Base-by-base conservation (phyloP, 2,797 vertebrate genomes). In the Sebastiscus albofasciatus region DNA sequence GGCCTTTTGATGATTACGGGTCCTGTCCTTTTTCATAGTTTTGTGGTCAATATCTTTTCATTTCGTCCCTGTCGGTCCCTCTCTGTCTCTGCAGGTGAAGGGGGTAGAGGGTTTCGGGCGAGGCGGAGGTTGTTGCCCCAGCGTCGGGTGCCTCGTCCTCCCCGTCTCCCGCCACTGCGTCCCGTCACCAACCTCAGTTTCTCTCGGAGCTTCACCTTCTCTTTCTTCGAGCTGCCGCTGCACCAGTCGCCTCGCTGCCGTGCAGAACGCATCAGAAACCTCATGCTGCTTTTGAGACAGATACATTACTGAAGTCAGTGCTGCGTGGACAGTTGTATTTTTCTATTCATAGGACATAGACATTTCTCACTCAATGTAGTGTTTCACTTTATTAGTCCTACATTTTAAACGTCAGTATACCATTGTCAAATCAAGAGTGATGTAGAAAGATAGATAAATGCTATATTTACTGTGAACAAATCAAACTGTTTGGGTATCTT, bases 151-250 rank as follows among this genome's bases (percentile, higher is more conserved):
- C 72, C 94, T 8, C 93, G 87, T 9, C 89, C 86, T 10, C 67
- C 92, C 4, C 94, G 89, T 24, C 91, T 97, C 34, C 96, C 96
- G 0, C 95, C 95, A 0, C 88, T 96, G 66, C 94, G 81, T 67
- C 94, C 94, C n/a, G 72, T 97, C 83, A 93, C 95, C 29, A 95
- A 95, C 81, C 95, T 97, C 62, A 96, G 94, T 85, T 96, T 97
- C 91, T 96, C 96, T 14, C 90, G 96, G 26, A 97, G 94, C 87
- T 97, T 97, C 92, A 97, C 96, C 1, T 97, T 97, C 86, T 97
- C 96, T 0, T 97, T 97, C 93, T 97, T 97, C 16, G 95, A 97
- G 90, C 94, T 97, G 81, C 96, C 96, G 0, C 72, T 94, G 64
- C 92, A 97, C 79, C 96, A 95, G 87, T 93, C 93, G 2, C 87